Base-by-base conservation (phyloP, 2,888 invertebrate species). In the Melieria omissa region DNA sequence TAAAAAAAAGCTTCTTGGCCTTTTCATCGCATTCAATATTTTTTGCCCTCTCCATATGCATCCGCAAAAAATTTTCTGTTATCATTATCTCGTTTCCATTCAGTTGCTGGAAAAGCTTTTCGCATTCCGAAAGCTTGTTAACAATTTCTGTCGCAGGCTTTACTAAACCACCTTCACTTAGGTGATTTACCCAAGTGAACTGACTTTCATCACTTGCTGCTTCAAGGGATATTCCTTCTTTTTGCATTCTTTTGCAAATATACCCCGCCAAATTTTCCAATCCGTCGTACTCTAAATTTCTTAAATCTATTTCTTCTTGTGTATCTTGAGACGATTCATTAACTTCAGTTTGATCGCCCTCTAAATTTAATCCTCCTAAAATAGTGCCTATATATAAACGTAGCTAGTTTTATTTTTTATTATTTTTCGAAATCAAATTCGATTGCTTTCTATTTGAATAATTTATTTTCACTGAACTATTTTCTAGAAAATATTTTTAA, bases 151-250 rank as follows among this genome's bases (percentile, higher is more conserved):
- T 3, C 6, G 74, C 64, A 44, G 74, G 74, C 29, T 74, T 74
- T 12, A 60, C 54, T 10, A 74, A 52, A 41, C 74, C 74, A 10
- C 70, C 73, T 67, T 76, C 73, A n/a, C n/a, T n/a, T n/a, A n/a
- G n/a, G n/a, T n/a, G n/a, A n/a, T n/a, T n/a, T n/a, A n/a, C n/a
- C n/a, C n/a, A n/a, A n/a, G n/a, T n/a, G n/a, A n/a, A n/a, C n/a
- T n/a, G n/a, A n/a, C n/a, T n/a, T n/a, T n/a, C n/a, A n/a, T n/a
- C n/a, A n/a, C n/a, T n/a, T n/a, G n/a, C n/a, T n/a, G n/a, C n/a
- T n/a, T n/a, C n/a, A n/a, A n/a, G n/a, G n/a, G n/a, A n/a, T n/a
- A n/a, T n/a, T n/a, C n/a, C n/a, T n/a, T n/a, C n/a, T n/a, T n/a
- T n/a, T n/a, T n/a, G n/a, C n/a, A n/a, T n/a, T n/a, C n/a, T n/a